phyloP scores from a whole-genome alignment of 2,113 vertebrate genomes.

The Barbus barbus region DNA sequence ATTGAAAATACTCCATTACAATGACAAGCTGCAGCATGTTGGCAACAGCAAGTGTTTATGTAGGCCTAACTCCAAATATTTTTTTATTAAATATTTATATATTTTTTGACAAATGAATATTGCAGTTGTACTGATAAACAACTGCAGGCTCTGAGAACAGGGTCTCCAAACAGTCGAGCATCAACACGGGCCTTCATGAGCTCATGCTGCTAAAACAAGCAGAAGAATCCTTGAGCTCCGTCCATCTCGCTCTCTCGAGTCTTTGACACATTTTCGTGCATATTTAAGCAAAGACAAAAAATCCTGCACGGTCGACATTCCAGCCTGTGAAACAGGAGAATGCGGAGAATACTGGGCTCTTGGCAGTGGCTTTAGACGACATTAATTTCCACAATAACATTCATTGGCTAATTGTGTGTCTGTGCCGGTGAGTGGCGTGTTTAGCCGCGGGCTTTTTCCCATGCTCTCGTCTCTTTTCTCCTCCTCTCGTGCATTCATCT shows the following conservation, averaged over 20 bases:
- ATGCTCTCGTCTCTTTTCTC: conserved; percentile 80
- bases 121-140: too few species aligned
- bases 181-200: conserved; percentile 40
- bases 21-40: too few species aligned
- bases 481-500: conserved; percentile 76
- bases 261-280: conserved; percentile 57
- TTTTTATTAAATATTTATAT: too few species aligned
- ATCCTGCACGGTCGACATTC: conserved; percentile 63
- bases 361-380: conserved; percentile 69
- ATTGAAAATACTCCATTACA: too few species aligned
- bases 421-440: conserved; percentile 58
- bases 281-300: conserved; percentile 61
- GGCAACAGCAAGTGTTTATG: too few species aligned
- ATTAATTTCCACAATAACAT: conserved; percentile 70
- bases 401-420: conserved; percentile 70
- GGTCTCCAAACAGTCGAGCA: background rate
- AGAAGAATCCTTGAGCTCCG: conserved; percentile 3
- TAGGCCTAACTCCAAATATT: too few species aligned
- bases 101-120: too few species aligned
- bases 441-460: conserved; percentile 74
- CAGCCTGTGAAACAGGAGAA: conserved; percentile 50
- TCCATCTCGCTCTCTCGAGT: conserved; percentile 50
- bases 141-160: too few species aligned
- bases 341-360: conserved; percentile 63
- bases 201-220: conserved; percentile 36